Evolutionary conservation across 2,888 invertebrate species (phyloP).

Genomic region (Tipula helvola): DNA sequence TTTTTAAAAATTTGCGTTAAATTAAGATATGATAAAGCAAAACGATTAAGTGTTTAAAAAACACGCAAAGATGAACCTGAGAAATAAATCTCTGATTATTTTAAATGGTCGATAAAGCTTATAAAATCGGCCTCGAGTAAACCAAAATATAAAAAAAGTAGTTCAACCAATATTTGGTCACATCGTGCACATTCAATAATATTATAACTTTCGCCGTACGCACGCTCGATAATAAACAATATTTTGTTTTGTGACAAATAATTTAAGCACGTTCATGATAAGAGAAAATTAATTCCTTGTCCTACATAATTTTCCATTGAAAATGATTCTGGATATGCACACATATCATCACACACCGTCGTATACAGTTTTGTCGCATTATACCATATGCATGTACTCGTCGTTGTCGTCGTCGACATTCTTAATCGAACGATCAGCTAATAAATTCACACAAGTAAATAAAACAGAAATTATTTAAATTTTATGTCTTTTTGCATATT

Average conservation of each 20-base stretch:
- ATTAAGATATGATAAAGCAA: neutral
- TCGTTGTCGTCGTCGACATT: neutral
- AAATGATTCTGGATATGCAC: neutral
- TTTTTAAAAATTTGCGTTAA: neutral
- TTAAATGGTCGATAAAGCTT: neutral
- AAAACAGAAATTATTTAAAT: neutral
- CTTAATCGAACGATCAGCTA: neutral
- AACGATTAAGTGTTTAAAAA: neutral
- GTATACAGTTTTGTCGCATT: neutral
- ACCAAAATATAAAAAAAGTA: neutral
- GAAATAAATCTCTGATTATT: neutral
- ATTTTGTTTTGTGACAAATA: neutral
- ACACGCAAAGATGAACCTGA: neutral
- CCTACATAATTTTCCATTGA: neutral
- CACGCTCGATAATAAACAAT: neutral
- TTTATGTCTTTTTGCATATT: neutral
- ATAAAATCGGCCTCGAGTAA: neutral
- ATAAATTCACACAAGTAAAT: constrained; percentile 4
- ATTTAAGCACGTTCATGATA: neutral
- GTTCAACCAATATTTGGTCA: neutral
- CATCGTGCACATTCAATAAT: neutral
- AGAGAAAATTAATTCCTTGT: neutral
- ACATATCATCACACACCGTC: neutral
- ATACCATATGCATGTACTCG: neutral
- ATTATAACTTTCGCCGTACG: neutral